A percentile compares a stretch with the other conserved stretches of the same genome.
Evolutionary conservation across 2,888 invertebrate species (phyloP).

Genomic region (Cepaea hortensis): DNA sequence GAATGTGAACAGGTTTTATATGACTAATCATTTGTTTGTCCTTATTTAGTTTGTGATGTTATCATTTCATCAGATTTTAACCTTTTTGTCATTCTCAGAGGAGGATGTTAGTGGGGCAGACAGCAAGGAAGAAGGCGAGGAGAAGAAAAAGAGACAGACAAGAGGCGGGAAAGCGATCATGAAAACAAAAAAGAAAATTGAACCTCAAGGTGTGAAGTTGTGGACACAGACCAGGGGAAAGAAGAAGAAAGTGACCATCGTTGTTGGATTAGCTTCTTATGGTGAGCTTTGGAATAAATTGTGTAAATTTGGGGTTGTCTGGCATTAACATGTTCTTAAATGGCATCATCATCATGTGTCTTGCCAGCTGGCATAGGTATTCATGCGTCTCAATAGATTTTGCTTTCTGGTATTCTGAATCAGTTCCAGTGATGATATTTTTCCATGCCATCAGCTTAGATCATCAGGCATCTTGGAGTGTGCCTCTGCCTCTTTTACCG

Average conservation of each 20-base stretch:
- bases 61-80: background rate
- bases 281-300: conserved; percentile 79
- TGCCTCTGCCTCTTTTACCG: background rate
- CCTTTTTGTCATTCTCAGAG: conserved; percentile 13
- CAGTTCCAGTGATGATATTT: no score
- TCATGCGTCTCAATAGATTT: no score
- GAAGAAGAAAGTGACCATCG: conserved; percentile 98
- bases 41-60: background rate
- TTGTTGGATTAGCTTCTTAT: conserved; percentile 95
- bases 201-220: conserved; percentile 75
- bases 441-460: background rate
- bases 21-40: background rate
- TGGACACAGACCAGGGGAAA: conserved; percentile 90
- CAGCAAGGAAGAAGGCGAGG: conserved; percentile 75
- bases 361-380: no score
- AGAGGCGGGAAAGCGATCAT: conserved; percentile 97
- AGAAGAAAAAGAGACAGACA: conserved; percentile 96
- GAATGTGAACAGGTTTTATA: no score
- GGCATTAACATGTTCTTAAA: background rate
- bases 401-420: no score
- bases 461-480: background rate
- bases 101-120: conserved; percentile 45
- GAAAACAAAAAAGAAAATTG: conserved; percentile 85
- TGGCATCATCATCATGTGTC: background rate
- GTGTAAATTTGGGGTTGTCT: background rate